Conservation (phyloP, 2,113 vertebrate species). For the Mesoclemmys tuberculata region DNA sequence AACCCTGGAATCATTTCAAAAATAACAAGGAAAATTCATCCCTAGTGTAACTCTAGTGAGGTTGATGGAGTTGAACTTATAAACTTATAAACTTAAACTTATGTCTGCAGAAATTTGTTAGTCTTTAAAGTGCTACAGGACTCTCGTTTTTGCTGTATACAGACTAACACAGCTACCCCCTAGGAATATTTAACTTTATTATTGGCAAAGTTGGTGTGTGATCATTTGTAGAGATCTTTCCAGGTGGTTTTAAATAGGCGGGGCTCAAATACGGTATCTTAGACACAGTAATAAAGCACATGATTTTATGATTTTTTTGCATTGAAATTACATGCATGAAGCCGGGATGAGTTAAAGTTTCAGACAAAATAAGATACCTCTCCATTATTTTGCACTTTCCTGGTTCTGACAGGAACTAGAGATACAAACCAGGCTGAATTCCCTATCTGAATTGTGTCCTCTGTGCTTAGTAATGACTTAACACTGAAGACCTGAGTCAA, state of each 20-base stretch:
- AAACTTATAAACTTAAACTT: no score
- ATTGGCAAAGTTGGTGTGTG: background rate
- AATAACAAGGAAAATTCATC: background rate
- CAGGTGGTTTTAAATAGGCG: background rate
- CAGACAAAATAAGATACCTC: background rate
- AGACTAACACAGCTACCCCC: no score
- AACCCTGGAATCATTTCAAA: background rate
- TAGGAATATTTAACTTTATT: background rate
- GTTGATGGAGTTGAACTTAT: background rate
- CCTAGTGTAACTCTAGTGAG: background rate
- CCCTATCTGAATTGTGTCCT: background rate
- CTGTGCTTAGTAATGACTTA: background rate
- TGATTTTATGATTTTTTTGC: background rate
- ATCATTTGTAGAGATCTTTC: background rate
- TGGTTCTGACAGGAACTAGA: background rate
- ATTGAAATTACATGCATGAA: background rate
- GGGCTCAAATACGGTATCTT: background rate
- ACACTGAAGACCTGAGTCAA: background rate
- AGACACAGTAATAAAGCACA: background rate
- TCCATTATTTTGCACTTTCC: background rate
- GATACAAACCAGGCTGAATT: background rate
- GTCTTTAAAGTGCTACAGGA: no score
- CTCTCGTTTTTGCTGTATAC: no score
- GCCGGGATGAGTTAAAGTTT: background rate
- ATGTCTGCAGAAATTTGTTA: no score